Evolutionary conservation across 2,797 vertebrate species (phyloP), one percentile per base, ranked within the genome.

Genomic region (Champsocephalus esox): DNA sequence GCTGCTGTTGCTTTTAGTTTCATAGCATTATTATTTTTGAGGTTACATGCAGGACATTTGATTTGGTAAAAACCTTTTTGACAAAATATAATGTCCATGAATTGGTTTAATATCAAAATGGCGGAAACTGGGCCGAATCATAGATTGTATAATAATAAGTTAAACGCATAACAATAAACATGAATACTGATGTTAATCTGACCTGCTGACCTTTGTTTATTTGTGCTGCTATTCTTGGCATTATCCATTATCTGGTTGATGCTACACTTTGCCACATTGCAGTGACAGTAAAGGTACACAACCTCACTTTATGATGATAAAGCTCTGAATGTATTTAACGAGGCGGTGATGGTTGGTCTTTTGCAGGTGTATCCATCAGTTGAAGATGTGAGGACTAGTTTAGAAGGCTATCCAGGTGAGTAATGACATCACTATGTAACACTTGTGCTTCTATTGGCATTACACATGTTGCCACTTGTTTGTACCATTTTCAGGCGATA

Each of bases 331-430:
- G 34, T 54, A 32, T 48, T 9, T 66, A 66, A 44, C 4, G 24
- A 13, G 0, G 21, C 13, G n/a, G 10, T 56, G 43, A 61, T 13
- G 14, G 10, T 64, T n/a, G 13, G 4, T 66, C 3, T 71, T 75
- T 81, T 81, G 21, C 81, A 99, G 98, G 83, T 99, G 74, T 99
- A 99, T 89, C 97, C 98, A 14, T 96, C 97, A 51, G 98, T 99
- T 72, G 95, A 96, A 58, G 97, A 99, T 49, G 98, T 99, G 78
- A 95, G 98, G 71, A 97, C 93, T 34, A 99, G 98, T 91, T 94
- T 99, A 88, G 97, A 99, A 92, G 98, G 98, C 12, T 99, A 98
- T 84, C 98, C 98, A 56, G 98, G 98, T 99, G 92, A 91, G 80
- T 64, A 13, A 10, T 41, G 1, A 28, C 28, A 28, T 13, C 34